These are phyloP conservation scores for Erpetoichthys calabaricus DNA, from an alignment of 2,797 vertebrate species.

Conservation along the genomic window DNA sequence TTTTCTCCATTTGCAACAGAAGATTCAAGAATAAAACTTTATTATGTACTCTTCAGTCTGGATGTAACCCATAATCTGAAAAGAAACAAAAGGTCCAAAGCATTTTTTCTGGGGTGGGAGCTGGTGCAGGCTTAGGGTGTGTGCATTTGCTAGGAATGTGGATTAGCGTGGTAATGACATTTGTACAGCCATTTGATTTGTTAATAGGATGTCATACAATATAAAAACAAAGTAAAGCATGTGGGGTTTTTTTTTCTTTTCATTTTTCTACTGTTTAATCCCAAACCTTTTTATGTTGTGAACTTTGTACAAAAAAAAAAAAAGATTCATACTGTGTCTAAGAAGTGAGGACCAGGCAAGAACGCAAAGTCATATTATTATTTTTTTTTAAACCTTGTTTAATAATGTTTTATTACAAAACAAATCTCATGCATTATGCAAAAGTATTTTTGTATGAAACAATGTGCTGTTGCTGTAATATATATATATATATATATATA, in stretches of 20 bases:
- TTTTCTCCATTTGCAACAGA: slow-evolving; percentile 1
- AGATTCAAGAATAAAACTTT: slow-evolving; percentile 1
- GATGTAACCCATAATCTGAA: not conserved
- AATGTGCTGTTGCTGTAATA: slow-evolving; percentile 48
- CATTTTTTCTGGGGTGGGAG: slow-evolving; percentile 10
- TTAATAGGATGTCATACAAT: slow-evolving; percentile 6
- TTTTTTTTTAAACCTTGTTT: slow-evolving; percentile 55
- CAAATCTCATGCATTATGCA: slow-evolving; percentile 73
- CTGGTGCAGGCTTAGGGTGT: not conserved
- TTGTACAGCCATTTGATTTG: slow-evolving; percentile 7
- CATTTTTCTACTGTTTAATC: slow-evolving; percentile 37
- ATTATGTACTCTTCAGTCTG: not conserved
- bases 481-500: slow-evolving; percentile 69
- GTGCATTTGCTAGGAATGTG: too few relatives aligned
- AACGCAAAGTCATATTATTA: slow-evolving; percentile 27
- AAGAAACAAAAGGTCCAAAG: slow-evolving; percentile 25
- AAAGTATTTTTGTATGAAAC: slow-evolving; percentile 98
- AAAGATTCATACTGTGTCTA: slow-evolving; percentile 10
- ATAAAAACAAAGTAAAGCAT: slow-evolving; percentile 27
- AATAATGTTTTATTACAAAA: slow-evolving; percentile 64
- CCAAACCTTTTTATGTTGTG: slow-evolving; percentile 13
- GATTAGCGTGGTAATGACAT: not conserved
- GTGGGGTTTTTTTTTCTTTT: slow-evolving; percentile 35
- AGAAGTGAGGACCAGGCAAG: slow-evolving; percentile 11
- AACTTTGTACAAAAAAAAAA: slow-evolving; percentile 6